A percentile compares a stretch with the other conserved stretches of the same genome.
phyloP scores from a whole-genome alignment of 2,888 invertebrate genomes.

The Drosophila demipolita region DNA sequence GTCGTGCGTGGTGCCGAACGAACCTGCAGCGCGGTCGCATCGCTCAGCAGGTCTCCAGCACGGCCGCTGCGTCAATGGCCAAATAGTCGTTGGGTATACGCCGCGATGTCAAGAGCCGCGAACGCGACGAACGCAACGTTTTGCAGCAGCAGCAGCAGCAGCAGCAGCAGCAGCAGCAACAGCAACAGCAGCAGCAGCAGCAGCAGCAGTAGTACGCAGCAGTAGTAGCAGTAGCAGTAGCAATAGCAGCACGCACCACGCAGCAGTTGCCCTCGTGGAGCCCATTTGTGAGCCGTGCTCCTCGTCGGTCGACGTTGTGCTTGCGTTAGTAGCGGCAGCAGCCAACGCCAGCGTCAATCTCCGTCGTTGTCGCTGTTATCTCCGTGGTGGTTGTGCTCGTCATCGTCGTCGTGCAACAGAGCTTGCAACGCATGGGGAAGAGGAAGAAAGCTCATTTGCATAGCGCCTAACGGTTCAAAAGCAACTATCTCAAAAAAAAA shows the following conservation, averaged over 20 bases:
- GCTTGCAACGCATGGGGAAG: constrained; percentile 52
- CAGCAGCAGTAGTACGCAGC: constrained; percentile 39
- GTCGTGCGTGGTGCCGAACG: constrained; percentile 52
- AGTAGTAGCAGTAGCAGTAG: constrained; percentile 50
- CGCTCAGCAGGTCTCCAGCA: constrained; percentile 78
- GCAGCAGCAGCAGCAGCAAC: constrained; percentile 40
- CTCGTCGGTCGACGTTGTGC: constrained; percentile 16
- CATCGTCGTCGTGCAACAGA: constrained; percentile 39
- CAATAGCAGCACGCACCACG: constrained; percentile 26
- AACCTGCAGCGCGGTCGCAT: constrained; percentile 43
- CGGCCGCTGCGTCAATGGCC: constrained; percentile 68
- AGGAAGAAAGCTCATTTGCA: constrained; percentile 53
- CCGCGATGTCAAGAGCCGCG: constrained; percentile 84
- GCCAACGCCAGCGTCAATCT: constrained; percentile 36
- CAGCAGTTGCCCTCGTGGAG: constrained; percentile 36
- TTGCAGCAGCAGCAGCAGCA: constrained; percentile 56
- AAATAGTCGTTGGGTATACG: constrained; percentile 84
- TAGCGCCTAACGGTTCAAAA: constrained; percentile 47
- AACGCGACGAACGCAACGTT: constrained; percentile 73
- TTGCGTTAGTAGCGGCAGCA: constrained; percentile 35
- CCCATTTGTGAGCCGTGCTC: constrained; percentile 24
- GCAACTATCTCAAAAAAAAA: constrained; percentile 29
- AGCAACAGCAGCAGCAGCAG: constrained; percentile 22
- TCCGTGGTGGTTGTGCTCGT: constrained; percentile 8
- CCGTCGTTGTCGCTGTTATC: constrained; percentile 14